These are phyloP conservation scores for Acanthosoma haemorrhoidale DNA, from an alignment of 2,888 invertebrate species.

Conservation along the genomic window DNA sequence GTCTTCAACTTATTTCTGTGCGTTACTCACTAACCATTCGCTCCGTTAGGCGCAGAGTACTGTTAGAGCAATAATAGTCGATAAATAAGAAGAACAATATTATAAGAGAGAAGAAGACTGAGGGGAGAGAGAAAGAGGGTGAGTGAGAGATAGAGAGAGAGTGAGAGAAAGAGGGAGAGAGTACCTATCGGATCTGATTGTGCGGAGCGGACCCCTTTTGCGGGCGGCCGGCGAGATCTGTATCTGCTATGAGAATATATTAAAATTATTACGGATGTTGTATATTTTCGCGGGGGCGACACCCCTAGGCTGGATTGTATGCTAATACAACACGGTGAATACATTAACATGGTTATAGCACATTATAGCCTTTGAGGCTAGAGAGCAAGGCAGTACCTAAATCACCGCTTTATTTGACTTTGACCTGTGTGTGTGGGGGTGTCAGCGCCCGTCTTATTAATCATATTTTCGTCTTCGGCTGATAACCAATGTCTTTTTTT, in stretches of 20 bases:
- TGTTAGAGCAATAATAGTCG: not conserved
- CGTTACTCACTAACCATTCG: not conserved
- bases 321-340: conserved; percentile 1
- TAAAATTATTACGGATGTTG: conserved; percentile 24
- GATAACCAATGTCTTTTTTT: not conserved
- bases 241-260: conserved; percentile 14
- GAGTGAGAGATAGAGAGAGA: not conserved
- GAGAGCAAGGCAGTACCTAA: not conserved
- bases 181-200: not conserved
- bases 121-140: not conserved
- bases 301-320: conserved; percentile 21
- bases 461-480: not conserved
- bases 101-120: not conserved
- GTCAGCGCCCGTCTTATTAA: conserved; percentile 4
- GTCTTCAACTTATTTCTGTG: too few species aligned
- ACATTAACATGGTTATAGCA: conserved; percentile 22
- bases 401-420: conserved; percentile 21
- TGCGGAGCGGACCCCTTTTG: not conserved
- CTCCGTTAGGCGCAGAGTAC: not conserved
- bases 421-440: conserved; percentile 11
- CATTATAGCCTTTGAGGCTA: not conserved
- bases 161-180: not conserved
- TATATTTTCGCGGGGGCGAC: conserved; percentile 22
- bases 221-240: not conserved
- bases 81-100: not conserved